phyloP scores from a whole-genome alignment of 2,113 vertebrate species.

The Hippocampus zosterae region DNA sequence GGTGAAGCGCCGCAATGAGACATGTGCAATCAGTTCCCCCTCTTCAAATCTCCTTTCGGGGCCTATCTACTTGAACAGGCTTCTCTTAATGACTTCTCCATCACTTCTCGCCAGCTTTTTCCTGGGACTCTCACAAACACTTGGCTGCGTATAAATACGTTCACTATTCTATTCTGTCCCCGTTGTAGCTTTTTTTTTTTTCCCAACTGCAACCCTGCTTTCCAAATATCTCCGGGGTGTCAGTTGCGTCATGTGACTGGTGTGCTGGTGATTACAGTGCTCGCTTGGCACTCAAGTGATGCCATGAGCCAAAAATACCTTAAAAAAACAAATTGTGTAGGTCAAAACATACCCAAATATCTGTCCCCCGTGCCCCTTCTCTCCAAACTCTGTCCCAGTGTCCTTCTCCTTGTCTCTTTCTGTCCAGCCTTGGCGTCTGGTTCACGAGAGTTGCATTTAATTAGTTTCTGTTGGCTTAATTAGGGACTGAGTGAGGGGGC shows the following conservation, averaged over 20 bases:
- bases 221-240: conserved; percentile 67
- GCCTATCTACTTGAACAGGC: conserved; percentile 76
- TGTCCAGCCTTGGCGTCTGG: conserved; percentile 58
- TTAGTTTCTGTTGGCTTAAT: conserved; percentile 79
- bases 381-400: background rate
- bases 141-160: conserved; percentile 61
- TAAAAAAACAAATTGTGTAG: conserved; percentile 21
- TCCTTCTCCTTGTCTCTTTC: conserved; percentile 22
- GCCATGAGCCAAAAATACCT: conserved; percentile 42
- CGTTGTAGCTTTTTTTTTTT: conserved; percentile 21
- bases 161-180: conserved; percentile 50
- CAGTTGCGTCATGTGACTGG: conserved; percentile 66
- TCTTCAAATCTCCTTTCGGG: conserved; percentile 75
- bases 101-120: conserved; percentile 64
- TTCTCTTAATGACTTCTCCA: conserved; percentile 77
- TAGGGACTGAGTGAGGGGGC: conserved; percentile 72
- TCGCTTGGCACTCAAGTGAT: conserved; percentile 50
- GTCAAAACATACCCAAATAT: background rate
- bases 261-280: conserved; percentile 59
- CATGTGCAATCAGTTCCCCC: conserved; percentile 75
- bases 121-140: conserved; percentile 60
- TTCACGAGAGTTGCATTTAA: conserved; percentile 72
- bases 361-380: background rate
- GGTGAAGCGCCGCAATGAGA: conserved; percentile 75
- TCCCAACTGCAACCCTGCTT: conserved; percentile 24